A percentile compares a stretch with the other conserved stretches of the same genome.
Evolutionary conservation across 2,113 vertebrate genomes (phyloP).

Genomic region (Hippocampus barbouri): DNA sequence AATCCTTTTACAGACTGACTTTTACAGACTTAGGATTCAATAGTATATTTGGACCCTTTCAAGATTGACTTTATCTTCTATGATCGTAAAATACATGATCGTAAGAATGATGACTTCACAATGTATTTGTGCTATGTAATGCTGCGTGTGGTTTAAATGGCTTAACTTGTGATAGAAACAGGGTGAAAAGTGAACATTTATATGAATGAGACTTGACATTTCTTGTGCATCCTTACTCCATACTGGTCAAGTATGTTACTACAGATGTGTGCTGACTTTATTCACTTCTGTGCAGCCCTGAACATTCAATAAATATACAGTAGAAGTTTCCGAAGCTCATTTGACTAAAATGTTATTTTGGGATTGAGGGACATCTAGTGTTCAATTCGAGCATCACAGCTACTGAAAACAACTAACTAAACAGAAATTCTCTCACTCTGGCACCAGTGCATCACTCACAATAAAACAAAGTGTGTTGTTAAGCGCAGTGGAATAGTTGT

Average conservation of each 20-base stretch:
- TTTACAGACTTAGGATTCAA: background rate
- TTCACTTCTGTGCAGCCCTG: background rate
- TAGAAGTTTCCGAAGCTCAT: background rate
- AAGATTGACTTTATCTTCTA: constrained; percentile 7
- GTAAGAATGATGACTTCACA: background rate
- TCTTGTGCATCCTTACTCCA: background rate
- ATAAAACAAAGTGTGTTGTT: background rate
- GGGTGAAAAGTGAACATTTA: background rate
- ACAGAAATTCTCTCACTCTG: background rate
- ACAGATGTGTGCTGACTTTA: background rate
- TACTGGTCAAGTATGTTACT: background rate
- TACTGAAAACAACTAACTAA: background rate
- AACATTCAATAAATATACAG: background rate
- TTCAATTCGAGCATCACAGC: background rate
- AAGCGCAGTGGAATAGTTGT: constrained; percentile 17
- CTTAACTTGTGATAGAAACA: background rate
- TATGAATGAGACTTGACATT: background rate
- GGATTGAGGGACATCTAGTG: constrained; percentile 14
- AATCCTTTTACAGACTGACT: background rate
- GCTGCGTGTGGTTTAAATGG: background rate
- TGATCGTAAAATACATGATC: background rate
- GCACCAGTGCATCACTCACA: constrained; percentile 4
- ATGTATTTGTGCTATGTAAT: background rate
- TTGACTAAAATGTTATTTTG: background rate
- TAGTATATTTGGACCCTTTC: constrained; percentile 5